Base-by-base conservation (phyloP, 2,888 invertebrate species). In the Nomada fucata region DNA sequence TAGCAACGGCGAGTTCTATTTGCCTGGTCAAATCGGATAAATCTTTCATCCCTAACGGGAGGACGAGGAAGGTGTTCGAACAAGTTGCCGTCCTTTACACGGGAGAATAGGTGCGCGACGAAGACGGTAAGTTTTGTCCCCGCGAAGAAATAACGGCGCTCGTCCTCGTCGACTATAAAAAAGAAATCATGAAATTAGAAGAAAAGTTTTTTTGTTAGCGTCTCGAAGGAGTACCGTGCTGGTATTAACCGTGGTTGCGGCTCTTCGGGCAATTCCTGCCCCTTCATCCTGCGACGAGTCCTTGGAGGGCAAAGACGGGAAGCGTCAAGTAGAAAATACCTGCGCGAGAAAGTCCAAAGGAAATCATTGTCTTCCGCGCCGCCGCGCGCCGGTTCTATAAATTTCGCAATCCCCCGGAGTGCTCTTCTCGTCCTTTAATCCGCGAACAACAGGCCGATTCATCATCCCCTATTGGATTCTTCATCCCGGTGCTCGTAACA, bases 131-230 rank as follows among this genome's bases (percentile, higher is more conserved):
- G 47, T 47, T 47, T 15, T 36, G 36, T 36, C 0, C 3, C 15
- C 15, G 15, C 47, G 73, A 64, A 84, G 57, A 64, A 84, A 83
- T 74, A 79, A 71, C 42, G 77, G 80, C 69, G 61, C 57, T 42
- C 42, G 57, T 79, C 77, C 69, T 76, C 15, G 26, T 60, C 55
- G 77, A 50, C 52, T 50, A 65, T 68, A 74, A 84, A 79, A 83
- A 71, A 65, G 79, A 78, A 76, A 84, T 76, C 71, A 52, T 64
- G 74, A 75, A 79, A 76, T 83, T 83, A 79, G 79, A 84, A 85
- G 82, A 79, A 75, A 85, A 82, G 74, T 77, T 79, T 44, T 47
- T 47, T 47, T 47, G 23, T 11, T 78, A 77, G 71, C 59, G 76
- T 84, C 83, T 72, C 83, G 71, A 13, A 57, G 79, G 80, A 83